A percentile compares a stretch with the other conserved stretches of the same genome.
Conservation (phyloP, 2,113 vertebrate genomes). For the Grallaria varia region DNA sequence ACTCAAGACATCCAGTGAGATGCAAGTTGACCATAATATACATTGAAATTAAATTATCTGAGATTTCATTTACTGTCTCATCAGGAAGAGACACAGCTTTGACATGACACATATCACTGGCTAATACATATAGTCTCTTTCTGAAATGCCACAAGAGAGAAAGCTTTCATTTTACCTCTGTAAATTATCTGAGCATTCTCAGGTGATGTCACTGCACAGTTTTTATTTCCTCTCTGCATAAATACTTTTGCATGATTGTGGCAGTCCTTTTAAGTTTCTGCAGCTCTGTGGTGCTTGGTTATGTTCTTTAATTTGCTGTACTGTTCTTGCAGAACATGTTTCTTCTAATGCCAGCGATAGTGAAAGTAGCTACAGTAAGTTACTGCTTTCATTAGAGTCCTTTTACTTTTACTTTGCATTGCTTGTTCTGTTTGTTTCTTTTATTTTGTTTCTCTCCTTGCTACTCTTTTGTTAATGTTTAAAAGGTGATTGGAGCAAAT, state of each 20-base stretch:
- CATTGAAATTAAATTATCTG: not conserved
- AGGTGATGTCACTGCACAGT: not conserved
- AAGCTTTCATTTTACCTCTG: conserved; percentile 72
- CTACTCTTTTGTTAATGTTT: conserved; percentile 46
- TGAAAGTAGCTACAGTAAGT: conserved; percentile 87
- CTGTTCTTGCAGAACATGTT: conserved; percentile 85
- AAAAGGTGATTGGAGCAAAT: conserved; percentile 53
- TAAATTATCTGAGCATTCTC: conserved; percentile 12
- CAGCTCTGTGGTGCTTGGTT: conserved; percentile 72
- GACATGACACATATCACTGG: not conserved
- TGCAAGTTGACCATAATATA: not conserved
- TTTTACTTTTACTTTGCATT: conserved; percentile 75
- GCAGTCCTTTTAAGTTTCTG: conserved; percentile 67
- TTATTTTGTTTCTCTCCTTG: conserved; percentile 58
- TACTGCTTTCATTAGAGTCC: conserved; percentile 74
- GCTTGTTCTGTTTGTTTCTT: conserved; percentile 53
- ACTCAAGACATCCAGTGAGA: not conserved
- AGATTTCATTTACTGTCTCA: not conserved
- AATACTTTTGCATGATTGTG: conserved; percentile 69
- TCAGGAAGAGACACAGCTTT: not conserved
- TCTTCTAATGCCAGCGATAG: conserved; percentile 86
- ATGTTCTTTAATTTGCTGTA: conserved; percentile 83
- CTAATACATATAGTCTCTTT: not conserved
- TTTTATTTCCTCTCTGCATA: conserved; percentile 56
- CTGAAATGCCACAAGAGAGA: conserved; percentile 37